Conservation (phyloP, 2,113 vertebrate species). For the Brachirus orientalis region DNA sequence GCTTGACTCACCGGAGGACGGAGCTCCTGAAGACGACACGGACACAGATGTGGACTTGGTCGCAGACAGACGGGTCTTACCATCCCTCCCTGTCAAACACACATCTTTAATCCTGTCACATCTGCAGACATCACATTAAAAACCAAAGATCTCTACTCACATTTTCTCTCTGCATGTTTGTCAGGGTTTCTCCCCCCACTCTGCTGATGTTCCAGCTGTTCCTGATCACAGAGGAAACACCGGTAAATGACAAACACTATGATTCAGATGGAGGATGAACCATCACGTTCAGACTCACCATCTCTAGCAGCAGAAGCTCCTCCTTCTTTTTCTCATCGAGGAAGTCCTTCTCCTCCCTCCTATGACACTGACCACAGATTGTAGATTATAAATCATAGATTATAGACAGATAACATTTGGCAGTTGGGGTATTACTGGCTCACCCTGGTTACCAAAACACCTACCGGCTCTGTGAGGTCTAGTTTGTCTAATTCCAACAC, state of each 20-base stretch:
- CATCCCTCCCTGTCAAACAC: conserved; percentile 85
- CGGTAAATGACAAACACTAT: background rate
- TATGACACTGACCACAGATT: conserved; percentile 84
- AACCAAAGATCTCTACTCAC: conserved; percentile 24
- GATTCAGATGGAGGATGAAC: background rate
- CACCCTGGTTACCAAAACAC: background rate
- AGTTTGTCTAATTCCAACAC: conserved; percentile 95
- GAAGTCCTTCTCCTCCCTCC: conserved; percentile 88
- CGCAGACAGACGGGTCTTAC: conserved; percentile 83
- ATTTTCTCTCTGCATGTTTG: conserved; percentile 55
- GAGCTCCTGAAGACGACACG: conserved; percentile 81
- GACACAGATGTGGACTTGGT: conserved; percentile 82
- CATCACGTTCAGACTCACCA: conserved; percentile 78
- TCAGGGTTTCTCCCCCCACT: conserved; percentile 48
- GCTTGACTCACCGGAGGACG: conserved; percentile 44
- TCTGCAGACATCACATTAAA: background rate
- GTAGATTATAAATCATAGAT: background rate
- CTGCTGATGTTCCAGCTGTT: conserved; percentile 69
- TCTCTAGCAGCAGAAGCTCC: conserved; percentile 91
- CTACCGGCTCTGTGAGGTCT: conserved; percentile 86
- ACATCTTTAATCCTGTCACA: background rate
- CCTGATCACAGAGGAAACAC: conserved; percentile 37
- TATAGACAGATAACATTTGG: background rate
- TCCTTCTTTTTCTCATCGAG: conserved; percentile 94
- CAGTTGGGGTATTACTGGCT: too few species aligned